These are phyloP conservation scores for Sphinx pinastri DNA, from an alignment of 2,888 invertebrate genomes.

Conservation along the genomic window DNA sequence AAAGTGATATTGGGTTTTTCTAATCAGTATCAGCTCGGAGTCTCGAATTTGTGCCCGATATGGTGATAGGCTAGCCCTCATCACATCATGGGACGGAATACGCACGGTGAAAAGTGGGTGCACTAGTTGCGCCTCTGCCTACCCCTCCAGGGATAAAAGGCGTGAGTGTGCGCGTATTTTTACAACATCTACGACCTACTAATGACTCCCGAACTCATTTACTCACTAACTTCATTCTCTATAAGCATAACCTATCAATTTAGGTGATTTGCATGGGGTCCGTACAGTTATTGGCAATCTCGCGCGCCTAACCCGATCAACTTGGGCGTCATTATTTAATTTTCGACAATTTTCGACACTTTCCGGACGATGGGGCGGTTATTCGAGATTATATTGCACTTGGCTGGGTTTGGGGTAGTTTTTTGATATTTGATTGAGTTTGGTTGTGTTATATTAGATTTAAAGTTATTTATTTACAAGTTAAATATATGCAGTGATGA, in stretches of 20 bases:
- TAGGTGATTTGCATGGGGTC: constrained; percentile 59
- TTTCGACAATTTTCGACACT: constrained; percentile 65
- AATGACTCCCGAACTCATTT: background rate
- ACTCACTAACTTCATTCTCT: background rate
- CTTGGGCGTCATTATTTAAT: constrained; percentile 74
- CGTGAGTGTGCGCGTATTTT: background rate
- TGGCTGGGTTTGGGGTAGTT: constrained; percentile 11
- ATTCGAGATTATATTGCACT: constrained; percentile 24
- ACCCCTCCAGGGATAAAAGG: no score
- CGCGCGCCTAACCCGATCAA: constrained; percentile 78
- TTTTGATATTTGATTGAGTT: background rate
- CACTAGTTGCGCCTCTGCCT: no score
- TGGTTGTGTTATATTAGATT: no score
- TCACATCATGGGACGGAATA: no score
- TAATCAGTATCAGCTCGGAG: no score
- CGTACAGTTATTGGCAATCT: constrained; percentile 76
- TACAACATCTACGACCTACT: background rate
- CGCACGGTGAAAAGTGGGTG: no score
- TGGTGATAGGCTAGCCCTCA: no score
- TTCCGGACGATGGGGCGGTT: constrained; percentile 36
- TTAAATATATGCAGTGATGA: no score
- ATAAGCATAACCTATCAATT: constrained; percentile 54
- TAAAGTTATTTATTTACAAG: no score
- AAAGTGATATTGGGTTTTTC: no score
- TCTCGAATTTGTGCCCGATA: no score